Evolutionary conservation across 2,888 invertebrate species (phyloP).

Genomic region (Hydraecia micacea): DNA sequence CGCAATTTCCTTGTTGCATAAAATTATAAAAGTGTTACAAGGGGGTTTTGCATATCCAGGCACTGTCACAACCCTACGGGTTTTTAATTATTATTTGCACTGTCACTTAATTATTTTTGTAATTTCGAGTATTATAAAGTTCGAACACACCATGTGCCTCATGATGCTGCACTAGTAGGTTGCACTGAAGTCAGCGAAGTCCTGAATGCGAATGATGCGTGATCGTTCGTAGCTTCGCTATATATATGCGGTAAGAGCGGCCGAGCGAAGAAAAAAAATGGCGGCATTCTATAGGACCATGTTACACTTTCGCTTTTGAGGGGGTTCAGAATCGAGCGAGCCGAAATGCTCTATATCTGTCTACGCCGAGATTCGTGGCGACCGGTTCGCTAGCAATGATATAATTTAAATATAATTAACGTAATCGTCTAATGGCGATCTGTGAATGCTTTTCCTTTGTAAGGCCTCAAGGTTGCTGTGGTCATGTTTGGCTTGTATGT

Average conservation of each 20-base stretch:
- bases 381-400: conserved; percentile 74
- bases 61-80: conserved; percentile 70
- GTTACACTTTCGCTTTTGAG: conserved; percentile 90
- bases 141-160: conserved; percentile 89
- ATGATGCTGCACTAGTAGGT: conserved; percentile 88
- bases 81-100: conserved; percentile 68
- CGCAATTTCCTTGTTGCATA: conserved; percentile 83
- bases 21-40: conserved; percentile 73
- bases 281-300: conserved; percentile 85
- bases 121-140: conserved; percentile 61
- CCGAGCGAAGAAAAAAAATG: conserved; percentile 88
- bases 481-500: conserved; percentile 42
- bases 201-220: conserved; percentile 91
- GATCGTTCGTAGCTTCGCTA: conserved; percentile 83
- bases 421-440: conserved; percentile 65
- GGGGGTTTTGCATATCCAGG: conserved; percentile 69
- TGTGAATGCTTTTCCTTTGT: conserved; percentile 68
- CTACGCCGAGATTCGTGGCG: conserved; percentile 69
- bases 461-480: conserved; percentile 62
- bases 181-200: conserved; percentile 90
- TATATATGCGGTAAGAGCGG: conserved; percentile 89
- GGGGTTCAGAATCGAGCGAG: conserved; percentile 80
- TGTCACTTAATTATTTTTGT: conserved; percentile 71
- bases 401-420: conserved; percentile 70
- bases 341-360: conserved; percentile 85